phyloP scores from a whole-genome alignment of 2,888 invertebrate species.

The Craniophora ligustri region DNA sequence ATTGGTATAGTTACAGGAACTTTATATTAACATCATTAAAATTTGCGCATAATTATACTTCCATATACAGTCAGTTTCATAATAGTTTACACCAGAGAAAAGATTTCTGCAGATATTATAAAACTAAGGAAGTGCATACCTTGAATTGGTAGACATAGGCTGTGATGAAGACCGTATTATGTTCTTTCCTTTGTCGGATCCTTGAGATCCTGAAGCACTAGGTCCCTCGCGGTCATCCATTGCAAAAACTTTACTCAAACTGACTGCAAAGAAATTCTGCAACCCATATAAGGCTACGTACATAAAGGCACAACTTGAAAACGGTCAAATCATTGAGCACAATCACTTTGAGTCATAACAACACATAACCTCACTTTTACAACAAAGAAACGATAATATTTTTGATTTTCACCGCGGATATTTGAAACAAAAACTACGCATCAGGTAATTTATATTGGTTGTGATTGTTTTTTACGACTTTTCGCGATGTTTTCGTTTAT shows the following conservation, averaged over 20 bases:
- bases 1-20: no score
- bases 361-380: slow-evolving; percentile 77
- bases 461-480: slow-evolving; percentile 28
- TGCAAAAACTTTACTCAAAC: slow-evolving; percentile 60
- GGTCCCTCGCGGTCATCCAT: slow-evolving; percentile 82
- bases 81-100: no score
- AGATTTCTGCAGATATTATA: not conserved
- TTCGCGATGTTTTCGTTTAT: slow-evolving; percentile 47
- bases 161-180: slow-evolving; percentile 68
- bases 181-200: slow-evolving; percentile 64
- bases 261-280: slow-evolving; percentile 63
- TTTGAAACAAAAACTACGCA: slow-evolving; percentile 23
- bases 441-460: slow-evolving; percentile 22
- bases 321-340: slow-evolving; percentile 70
- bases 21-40: no score
- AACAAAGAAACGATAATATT: slow-evolving; percentile 56
- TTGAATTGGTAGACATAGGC: slow-evolving; percentile 75
- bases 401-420: slow-evolving; percentile 23
- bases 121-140: slow-evolving; percentile 57
- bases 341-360: slow-evolving; percentile 73
- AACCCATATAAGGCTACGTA: slow-evolving; percentile 76
- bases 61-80: no score
- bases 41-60: no score
- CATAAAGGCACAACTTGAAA: slow-evolving; percentile 70
- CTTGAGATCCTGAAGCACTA: slow-evolving; percentile 70